Evolutionary conservation across 2,888 invertebrate genomes (phyloP), one percentile per base, ranked within the genome.

Genomic region (Serripes groenlandicus): DNA sequence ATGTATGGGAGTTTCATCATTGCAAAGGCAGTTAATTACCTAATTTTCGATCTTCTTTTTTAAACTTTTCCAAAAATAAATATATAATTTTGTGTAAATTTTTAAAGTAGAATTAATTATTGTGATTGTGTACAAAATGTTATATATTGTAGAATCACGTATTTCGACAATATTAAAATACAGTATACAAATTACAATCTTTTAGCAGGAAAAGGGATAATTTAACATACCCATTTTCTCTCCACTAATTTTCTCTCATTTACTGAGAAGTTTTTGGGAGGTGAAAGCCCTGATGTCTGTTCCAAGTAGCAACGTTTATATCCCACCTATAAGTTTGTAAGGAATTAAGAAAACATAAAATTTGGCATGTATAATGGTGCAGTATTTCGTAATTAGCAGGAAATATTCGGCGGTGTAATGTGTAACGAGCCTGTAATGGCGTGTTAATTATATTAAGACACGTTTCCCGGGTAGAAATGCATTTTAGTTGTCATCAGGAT

Each of bases 221-320:
- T 66, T 66, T n/a, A n/a, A n/a, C n/a, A 42, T 23, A 15, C 26
- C 66, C 26, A 66, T 66, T 66, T 66, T 66, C 66, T n/a, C n/a
- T n/a, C 49, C 37, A 26, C 66, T 66, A 66, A 66, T 66, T 66
- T 66, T n/a, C n/a, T n/a, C n/a, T n/a, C n/a, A n/a, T n/a, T n/a
- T n/a, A n/a, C n/a, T n/a, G n/a, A n/a, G n/a, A n/a, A n/a, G n/a
- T n/a, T n/a, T n/a, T n/a, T n/a, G n/a, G n/a, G n/a, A n/a, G n/a
- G n/a, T n/a, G n/a, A n/a, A n/a, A n/a, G 42, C 42, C 42, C 23
- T 66, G 28, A 66, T 66, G 26, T 42, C 66, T 66, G 26, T 66
- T 66, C 66, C 66, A 66, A 66, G 42, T 21, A 18, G 11, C 66
- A 42, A 66, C 49, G 28, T 66, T n/a, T n/a, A n/a, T 35, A 28